Evolutionary conservation across 1,140 invertebrate species (phyloP).

Genomic region (Globodera rostochiensis): DNA sequence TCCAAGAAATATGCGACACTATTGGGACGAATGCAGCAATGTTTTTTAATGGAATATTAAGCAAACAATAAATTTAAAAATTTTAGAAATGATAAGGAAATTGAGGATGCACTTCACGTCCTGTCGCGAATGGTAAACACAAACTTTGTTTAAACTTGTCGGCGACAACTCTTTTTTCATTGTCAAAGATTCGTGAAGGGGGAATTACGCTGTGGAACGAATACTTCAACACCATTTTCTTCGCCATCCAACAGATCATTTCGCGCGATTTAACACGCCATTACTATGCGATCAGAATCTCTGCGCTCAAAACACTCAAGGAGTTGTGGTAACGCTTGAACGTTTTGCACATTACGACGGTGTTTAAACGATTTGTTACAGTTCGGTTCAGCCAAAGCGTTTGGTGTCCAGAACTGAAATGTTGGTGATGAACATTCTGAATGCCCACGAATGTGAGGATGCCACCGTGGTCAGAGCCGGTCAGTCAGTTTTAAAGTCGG

Average conservation of each 20-base stretch:
- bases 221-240: conserved; percentile 75
- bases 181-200: conserved; percentile 66
- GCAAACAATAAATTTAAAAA: not conserved
- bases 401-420: conserved; percentile 85
- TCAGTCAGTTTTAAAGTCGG: not conserved
- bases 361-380: conserved; percentile 30
- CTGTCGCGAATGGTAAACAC: conserved; percentile 40
- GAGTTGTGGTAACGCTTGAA: conserved; percentile 36
- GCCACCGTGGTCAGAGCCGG: conserved; percentile 72
- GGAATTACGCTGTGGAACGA: conserved; percentile 69
- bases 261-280: conserved; percentile 68
- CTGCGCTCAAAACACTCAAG: conserved; percentile 44
- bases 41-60: not conserved
- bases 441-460: conserved; percentile 78
- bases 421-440: conserved; percentile 81
- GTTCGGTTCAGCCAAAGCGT: conserved; percentile 73
- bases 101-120: conserved; percentile 37
- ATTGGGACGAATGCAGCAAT: conserved; percentile 5
- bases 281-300: not conserved
- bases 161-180: conserved; percentile 67
- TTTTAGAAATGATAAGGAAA: conserved; percentile 44
- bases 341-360: not conserved
- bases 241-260: conserved; percentile 75
- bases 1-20: conserved; percentile 34
- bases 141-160: conserved; percentile 62